Evolutionary conservation across 2,888 invertebrate genomes (phyloP), one percentile per base, ranked within the genome.

Genomic region (Zygothrica quintamaculata): DNA sequence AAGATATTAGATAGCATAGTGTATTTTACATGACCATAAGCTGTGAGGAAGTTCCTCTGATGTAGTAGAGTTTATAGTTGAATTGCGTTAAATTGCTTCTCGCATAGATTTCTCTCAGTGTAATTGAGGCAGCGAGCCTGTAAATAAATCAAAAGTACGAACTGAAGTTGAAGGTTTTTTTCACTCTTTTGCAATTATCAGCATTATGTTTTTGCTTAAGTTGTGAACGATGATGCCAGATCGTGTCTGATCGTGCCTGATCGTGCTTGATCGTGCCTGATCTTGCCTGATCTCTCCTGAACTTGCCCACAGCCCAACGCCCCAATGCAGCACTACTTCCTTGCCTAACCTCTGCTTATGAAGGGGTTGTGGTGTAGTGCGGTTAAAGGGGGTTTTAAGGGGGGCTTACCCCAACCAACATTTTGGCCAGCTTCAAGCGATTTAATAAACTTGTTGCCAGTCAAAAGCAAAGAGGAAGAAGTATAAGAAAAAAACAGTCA

Each of bases 361-460:
- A n/a, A n/a, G n/a, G n/a, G n/a, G n/a, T n/a, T n/a, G n/a, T n/a
- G n/a, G n/a, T n/a, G n/a, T n/a, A n/a, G n/a, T n/a, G n/a, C n/a
- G n/a, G n/a, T n/a, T n/a, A n/a, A n/a, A n/a, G n/a, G n/a, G n/a
- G n/a, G n/a, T n/a, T n/a, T n/a, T n/a, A n/a, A n/a, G n/a, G n/a
- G n/a, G n/a, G n/a, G n/a, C n/a, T n/a, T n/a, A n/a, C n/a, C n/a
- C n/a, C n/a, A n/a, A n/a, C n/a, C n/a, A n/a, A n/a, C n/a, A n/a
- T n/a, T n/a, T n/a, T n/a, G n/a, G n/a, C 43, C 46, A 33, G 46
- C 12, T 8, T 39, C 68, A 68, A n/a, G 78, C 52, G 69, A 25
- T 75, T 81, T 86, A 86, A 84, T 87, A 86, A 87, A 85, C 85
- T 85, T 87, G 88, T 84, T 84, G 74, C 40, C 64, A 68, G n/a